Evolutionary conservation across 2,797 vertebrate species (phyloP).

Genomic region (Rhinella marina): DNA sequence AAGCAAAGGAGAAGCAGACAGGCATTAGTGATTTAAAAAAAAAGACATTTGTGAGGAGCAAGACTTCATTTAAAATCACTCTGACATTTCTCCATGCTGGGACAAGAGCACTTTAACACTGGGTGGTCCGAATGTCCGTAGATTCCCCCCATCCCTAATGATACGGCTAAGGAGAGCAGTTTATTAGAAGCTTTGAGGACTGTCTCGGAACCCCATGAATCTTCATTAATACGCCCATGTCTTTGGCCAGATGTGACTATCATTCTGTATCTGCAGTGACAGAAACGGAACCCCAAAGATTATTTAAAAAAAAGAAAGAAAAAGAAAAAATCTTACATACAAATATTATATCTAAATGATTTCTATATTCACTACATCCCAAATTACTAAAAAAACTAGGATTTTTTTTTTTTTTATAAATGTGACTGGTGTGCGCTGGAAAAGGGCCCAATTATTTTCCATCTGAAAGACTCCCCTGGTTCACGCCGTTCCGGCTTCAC

Average conservation of each 20-base stretch:
- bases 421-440: background rate
- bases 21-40: constrained; percentile 23
- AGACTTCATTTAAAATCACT: constrained; percentile 26
- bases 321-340: background rate
- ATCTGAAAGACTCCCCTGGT: constrained; percentile 26
- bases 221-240: background rate
- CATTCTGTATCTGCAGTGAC: background rate
- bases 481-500: constrained; percentile 35
- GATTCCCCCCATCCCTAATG: constrained; percentile 15
- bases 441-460: background rate
- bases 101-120: constrained; percentile 56
- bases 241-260: background rate
- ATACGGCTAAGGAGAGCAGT: constrained; percentile 33
- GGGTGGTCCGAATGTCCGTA: constrained; percentile 45
- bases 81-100: constrained; percentile 26
- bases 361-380: background rate
- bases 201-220: constrained; percentile 37
- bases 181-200: constrained; percentile 46
- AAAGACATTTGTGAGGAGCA: background rate
- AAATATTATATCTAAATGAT: background rate
- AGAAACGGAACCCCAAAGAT: background rate
- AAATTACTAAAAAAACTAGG: background rate
- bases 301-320: background rate
- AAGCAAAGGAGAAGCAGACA: background rate
- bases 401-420: no score